Conservation (phyloP, 2,888 invertebrate genomes). For the Chalcis sispes region DNA sequence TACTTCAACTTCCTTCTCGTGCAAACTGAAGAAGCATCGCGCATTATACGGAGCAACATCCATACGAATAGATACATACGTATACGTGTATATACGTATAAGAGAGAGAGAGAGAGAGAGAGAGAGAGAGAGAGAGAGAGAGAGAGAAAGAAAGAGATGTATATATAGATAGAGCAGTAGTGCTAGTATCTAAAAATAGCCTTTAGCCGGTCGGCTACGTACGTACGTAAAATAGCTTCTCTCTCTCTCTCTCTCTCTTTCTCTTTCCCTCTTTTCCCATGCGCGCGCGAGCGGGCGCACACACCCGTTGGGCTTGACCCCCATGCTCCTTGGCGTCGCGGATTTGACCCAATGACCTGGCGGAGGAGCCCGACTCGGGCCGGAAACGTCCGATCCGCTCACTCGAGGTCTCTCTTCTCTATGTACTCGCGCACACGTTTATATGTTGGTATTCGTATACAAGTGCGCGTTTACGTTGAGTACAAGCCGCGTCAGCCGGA, state of each 20-base stretch:
- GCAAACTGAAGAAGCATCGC: too few species aligned
- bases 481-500: not conserved
- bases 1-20: too few species aligned
- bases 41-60: too few species aligned
- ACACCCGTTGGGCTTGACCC: constrained; percentile 67
- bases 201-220: constrained; percentile 19
- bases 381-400: constrained; percentile 66
- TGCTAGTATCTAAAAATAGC: constrained; percentile 32
- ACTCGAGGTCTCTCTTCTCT: not conserved
- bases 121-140: too few species aligned
- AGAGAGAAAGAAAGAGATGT: not conserved
- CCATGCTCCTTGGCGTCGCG: constrained; percentile 59
- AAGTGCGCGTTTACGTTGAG: too few species aligned
- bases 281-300: too few species aligned
- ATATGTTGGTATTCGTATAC: too few species aligned
- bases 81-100: too few species aligned
- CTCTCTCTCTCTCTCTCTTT: not conserved
- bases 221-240: constrained; percentile 30
- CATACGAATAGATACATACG: too few species aligned
- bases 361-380: constrained; percentile 67
- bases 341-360: constrained; percentile 75
- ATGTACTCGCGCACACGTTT: not conserved
- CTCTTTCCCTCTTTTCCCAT: not conserved
- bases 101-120: too few species aligned
- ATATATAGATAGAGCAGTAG: too few species aligned